Conservation (phyloP, 2,113 vertebrate genomes). For the Ageneiosus marmoratus region DNA sequence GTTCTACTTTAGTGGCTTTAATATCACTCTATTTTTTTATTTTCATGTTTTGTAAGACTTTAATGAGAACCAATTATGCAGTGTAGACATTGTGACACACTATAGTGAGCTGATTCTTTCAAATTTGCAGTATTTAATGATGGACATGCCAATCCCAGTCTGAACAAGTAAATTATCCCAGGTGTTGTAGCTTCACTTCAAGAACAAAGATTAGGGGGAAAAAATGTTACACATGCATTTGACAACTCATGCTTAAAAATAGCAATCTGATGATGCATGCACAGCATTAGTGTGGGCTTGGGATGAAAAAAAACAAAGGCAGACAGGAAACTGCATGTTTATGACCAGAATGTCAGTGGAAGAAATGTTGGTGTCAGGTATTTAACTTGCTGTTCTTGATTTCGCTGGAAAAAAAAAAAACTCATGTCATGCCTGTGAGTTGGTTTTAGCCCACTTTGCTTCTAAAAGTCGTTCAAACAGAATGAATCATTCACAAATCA, state of each 20-base stretch:
- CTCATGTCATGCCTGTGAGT: not conserved
- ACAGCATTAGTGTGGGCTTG: not conserved
- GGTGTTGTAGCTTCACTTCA: not conserved
- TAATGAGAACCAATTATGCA: not conserved
- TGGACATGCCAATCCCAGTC: not conserved
- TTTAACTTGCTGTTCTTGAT: conserved; percentile 10
- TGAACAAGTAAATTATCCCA: not conserved
- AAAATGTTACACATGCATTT: not conserved
- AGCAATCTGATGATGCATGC: conserved; percentile 12
- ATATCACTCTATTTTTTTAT: not conserved
- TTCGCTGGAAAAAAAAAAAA: not conserved
- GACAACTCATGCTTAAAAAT: not conserved
- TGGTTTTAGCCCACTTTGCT: not conserved
- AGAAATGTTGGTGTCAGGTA: not conserved
- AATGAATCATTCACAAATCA: not conserved
- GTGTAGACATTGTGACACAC: not conserved
- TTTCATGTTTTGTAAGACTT: not conserved
- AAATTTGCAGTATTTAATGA: conserved; percentile 2
- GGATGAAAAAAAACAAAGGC: not conserved
- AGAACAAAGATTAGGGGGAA: not conserved
- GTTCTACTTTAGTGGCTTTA: not conserved
- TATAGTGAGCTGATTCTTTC: not conserved
- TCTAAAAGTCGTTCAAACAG: not conserved
- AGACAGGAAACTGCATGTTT: not conserved
- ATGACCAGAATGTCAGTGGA: not conserved